phyloP scores from a whole-genome alignment of 2,888 invertebrate genomes.

The Harpalus rufipes region DNA sequence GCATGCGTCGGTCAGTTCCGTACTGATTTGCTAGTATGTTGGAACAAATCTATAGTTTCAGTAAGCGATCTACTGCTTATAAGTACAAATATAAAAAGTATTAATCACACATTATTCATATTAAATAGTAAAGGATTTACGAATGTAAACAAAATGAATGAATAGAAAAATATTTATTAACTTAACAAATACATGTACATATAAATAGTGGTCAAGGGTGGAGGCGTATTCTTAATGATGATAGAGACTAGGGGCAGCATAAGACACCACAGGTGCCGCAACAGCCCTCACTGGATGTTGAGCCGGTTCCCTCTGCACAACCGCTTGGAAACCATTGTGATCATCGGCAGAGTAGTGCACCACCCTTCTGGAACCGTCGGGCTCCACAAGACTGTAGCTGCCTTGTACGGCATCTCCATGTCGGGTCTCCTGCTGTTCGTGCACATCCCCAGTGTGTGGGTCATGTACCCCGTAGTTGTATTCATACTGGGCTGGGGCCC shows the following conservation, averaged over 20 bases:
- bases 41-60: too few species aligned
- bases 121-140: too few species aligned
- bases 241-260: constrained; percentile 25
- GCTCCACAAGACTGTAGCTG: constrained; percentile 78
- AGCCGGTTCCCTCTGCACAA: constrained; percentile 78
- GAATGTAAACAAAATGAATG: too few species aligned
- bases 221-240: constrained; percentile 22
- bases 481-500: constrained; percentile 77
- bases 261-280: constrained; percentile 61
- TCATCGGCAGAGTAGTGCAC: constrained; percentile 79
- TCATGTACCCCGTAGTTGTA: constrained; percentile 78
- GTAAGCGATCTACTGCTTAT: too few species aligned
- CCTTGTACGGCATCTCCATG: constrained; percentile 79
- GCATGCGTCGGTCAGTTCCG: too few species aligned
- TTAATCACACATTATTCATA: too few species aligned
- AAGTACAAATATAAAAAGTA: too few species aligned
- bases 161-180: too few species aligned
- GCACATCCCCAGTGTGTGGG: constrained; percentile 79
- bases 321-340: constrained; percentile 79
- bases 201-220: too few species aligned
- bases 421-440: constrained; percentile 78
- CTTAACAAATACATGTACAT: too few species aligned
- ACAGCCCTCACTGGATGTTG: constrained; percentile 68
- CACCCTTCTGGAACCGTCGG: constrained; percentile 78
- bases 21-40: too few species aligned